Base-by-base conservation (phyloP, 1,140 invertebrate genomes). In the Lutraria rhynchaena region DNA sequence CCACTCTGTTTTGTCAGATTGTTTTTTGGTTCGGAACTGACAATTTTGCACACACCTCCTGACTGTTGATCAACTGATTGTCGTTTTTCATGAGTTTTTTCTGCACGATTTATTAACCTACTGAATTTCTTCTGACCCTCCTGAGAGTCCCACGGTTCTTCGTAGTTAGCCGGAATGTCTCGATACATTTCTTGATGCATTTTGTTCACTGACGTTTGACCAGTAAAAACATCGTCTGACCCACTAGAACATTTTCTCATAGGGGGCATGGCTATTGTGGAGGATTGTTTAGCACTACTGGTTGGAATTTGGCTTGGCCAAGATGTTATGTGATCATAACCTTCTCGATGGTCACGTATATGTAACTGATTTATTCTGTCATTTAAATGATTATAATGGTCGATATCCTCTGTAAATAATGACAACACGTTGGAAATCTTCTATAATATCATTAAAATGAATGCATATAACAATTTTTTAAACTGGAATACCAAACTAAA, bases 61-160 rank as follows among this genome's bases (percentile, higher is more conserved):
- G 3, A 4, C 9, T 27, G 1, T 41, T 67, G 19, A 49, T 67
- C 65, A 58, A 67, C n/a, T 44, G 63, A 77, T 65, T 44, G 17
- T 53, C 57, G 24, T 60, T 60, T 46, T 46, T 49, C 60, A 70
- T 73, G 35, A n/a, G 51, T 57, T 44, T 61, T 74, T 70, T 73
- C 70, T 41, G 58, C 81, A 44, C 55, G 71, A n/a, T 67, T 67
- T 5, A 82, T 74, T 27, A 80, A 31, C 11, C 67, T 44, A 15
- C 75, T 53, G 41, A 85, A 71, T n/a, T 27, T 49, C 29, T 71
- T 44, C 33, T 65, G 81, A 17, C 73, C 57, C 70, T 41, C 35
- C 27, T 71, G 29, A 17, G 80, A 78, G 58, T 85, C 83, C 83
- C 83, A 85, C 5, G 83, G 83, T 58, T 85, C 83, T 44, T 85